Base-by-base conservation (phyloP, 2,888 invertebrate genomes). In the Lasioglossum figueresi region DNA sequence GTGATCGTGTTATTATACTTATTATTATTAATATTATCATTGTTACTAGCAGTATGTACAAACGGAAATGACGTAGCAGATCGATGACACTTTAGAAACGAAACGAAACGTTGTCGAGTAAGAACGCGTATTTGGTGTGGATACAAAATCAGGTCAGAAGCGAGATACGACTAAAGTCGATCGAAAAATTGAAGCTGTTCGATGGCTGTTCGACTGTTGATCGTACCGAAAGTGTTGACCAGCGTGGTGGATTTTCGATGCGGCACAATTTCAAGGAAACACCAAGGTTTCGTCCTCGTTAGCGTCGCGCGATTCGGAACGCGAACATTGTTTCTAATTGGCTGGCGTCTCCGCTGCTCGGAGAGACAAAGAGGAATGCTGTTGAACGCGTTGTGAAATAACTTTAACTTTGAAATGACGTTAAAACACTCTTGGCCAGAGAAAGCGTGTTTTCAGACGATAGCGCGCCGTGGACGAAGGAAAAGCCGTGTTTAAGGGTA, bases 101-200 rank as follows among this genome's bases (percentile, higher is more conserved):
- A 68, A 66, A 66, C 31, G 34, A 66, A 68, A 68, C 23, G 37
- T 68, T 1, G 66, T 68, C 63, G 63, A 31, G 66, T 23, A 23
- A 68, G 66, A 68, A 68, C 66, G 34, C 66, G 66, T 68, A 68
- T 68, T 68, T 68, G 37, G 66, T 68, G 34, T 23, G 37, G 31
- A 37, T 37, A 37, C 34, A 23, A 43, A 43, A 34, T 34, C 66
- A 19, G 34, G 23, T 34, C 34, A 1, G 6, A 66, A 31, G 34
- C 66, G 34, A 19, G 34, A 66, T 19, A 6, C 31, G 19, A 66
- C 19, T 19, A 19, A 8, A 34, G 23, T 31, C 63, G 63, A 63
- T 6, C 63, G 31, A 6, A 16, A 31, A 31, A 63, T 63, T 27
- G 59, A 27, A 5, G 12, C 12, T 8, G 59, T 59, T 59, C 27